Evolutionary conservation across 2,797 vertebrate species (phyloP).

Genomic region (Gallinago stenura): DNA sequence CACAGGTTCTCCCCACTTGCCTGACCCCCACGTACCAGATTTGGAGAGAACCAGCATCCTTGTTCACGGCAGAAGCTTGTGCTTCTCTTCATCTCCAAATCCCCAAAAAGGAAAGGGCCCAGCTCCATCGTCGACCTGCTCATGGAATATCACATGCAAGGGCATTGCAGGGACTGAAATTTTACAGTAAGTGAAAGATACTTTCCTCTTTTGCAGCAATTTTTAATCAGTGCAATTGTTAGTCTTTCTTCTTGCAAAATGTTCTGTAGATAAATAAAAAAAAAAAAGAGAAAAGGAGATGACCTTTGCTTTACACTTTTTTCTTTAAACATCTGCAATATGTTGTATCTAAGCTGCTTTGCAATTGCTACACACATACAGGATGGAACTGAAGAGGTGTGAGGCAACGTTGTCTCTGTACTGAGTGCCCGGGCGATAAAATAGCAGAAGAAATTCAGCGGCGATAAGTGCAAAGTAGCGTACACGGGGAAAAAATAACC

Average conservation of each 20-base stretch:
- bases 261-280: background rate
- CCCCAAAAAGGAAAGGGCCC: background rate
- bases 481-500: constrained; percentile 32
- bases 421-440: constrained; percentile 59
- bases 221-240: background rate
- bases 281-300: background rate
- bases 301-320: background rate
- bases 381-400: background rate
- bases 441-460: background rate
- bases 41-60: background rate
- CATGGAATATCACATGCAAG: rapidly evolving
- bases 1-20: background rate
- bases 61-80: background rate
- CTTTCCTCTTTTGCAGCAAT: background rate
- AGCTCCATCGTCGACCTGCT: background rate
- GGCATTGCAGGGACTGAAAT: background rate
- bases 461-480: constrained; percentile 8
- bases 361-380: background rate
- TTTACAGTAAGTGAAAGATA: background rate
- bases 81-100: background rate
- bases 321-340: background rate
- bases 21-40: background rate
- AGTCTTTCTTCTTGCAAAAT: background rate
- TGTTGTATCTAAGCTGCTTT: background rate
- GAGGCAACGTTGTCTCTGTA: background rate